Evolutionary conservation across 2,888 invertebrate species (phyloP), one percentile per base, ranked within the genome.

Genomic region (Blastobasis lacticolella): DNA sequence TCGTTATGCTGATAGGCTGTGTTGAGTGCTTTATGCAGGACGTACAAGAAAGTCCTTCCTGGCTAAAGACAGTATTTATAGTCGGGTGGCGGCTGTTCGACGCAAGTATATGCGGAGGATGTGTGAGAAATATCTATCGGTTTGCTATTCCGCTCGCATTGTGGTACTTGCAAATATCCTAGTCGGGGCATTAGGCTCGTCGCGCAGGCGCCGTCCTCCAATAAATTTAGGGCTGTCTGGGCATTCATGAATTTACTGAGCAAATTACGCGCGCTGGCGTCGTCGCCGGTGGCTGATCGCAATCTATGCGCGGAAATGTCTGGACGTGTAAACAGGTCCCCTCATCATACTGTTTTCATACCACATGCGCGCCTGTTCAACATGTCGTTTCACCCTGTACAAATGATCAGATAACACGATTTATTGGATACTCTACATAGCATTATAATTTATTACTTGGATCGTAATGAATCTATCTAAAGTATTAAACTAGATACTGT

Each of bases 191-290:
- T 42, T 9, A 10, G 42, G 6, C 76, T 78, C 83, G 79, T 72
- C 73, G 57, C 69, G 67, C 72, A 76, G 86, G 86, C 87, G 86
- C 86, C 87, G 73, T 75, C 77, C 70, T 77, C 77, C 77, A 79
- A 87, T 87, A 86, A 85, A 87, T 85, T 84, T 82, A 81, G 81
- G 83, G 78, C 78, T 81, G 85, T 81, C 81, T 80, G 77, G 71
- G 75, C 73, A 80, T 82, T 81, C 80, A 81, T 82, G 79, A 86
- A 85, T 82, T 81, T 76, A 73, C 76, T 64, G 75, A 81, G 78
- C 81, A 81, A 83, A 75, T 81, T 83, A 84, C 81, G 81, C 75
- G 72, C 69, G 72, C 72, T 71, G 78, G 78, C 79, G 81, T 74
- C 76, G 67, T 66, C 64, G 67, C 73, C 23, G 23, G 74, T 73